A percentile compares a stretch with the other conserved stretches of the same genome.
Evolutionary conservation across 2,797 vertebrate genomes (phyloP).

Genomic region (Ambastaia sidthimunki): DNA sequence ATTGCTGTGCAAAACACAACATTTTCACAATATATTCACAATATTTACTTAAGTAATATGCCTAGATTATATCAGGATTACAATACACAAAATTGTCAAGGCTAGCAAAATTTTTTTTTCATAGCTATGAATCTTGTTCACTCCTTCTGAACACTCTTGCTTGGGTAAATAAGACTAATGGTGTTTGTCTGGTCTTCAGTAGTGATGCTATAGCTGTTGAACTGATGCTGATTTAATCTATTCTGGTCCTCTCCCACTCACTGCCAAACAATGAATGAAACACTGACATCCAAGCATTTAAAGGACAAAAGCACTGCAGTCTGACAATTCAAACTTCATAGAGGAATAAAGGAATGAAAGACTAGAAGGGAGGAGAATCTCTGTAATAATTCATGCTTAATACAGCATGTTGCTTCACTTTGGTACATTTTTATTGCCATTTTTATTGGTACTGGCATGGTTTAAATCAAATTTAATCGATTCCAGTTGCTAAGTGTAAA

Average conservation of each 20-base stretch:
- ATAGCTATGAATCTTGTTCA: background rate
- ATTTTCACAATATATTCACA: too few species aligned
- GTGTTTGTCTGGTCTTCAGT: constrained; percentile 1
- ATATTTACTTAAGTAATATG: too few species aligned
- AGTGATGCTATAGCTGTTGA: background rate
- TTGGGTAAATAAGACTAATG: constrained; percentile 13
- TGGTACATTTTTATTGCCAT: too few species aligned
- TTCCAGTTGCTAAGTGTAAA: too few species aligned
- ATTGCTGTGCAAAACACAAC: too few species aligned
- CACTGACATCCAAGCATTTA: constrained; percentile 9
- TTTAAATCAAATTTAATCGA: too few species aligned
- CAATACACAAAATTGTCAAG: background rate
- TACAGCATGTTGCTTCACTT: too few species aligned
- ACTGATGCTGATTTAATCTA: background rate
- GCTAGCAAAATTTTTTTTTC: background rate
- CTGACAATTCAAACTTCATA: background rate
- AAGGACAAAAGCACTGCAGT: background rate
- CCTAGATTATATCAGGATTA: too few species aligned
- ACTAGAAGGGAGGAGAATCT: background rate
- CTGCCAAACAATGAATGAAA: constrained; percentile 20
- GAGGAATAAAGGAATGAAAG: background rate
- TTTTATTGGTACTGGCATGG: too few species aligned
- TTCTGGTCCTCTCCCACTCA: background rate
- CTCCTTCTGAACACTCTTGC: background rate
- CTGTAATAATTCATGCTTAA: too few species aligned